Conservation (phyloP, 2,797 vertebrate genomes). For the Epinephelus coioides region DNA sequence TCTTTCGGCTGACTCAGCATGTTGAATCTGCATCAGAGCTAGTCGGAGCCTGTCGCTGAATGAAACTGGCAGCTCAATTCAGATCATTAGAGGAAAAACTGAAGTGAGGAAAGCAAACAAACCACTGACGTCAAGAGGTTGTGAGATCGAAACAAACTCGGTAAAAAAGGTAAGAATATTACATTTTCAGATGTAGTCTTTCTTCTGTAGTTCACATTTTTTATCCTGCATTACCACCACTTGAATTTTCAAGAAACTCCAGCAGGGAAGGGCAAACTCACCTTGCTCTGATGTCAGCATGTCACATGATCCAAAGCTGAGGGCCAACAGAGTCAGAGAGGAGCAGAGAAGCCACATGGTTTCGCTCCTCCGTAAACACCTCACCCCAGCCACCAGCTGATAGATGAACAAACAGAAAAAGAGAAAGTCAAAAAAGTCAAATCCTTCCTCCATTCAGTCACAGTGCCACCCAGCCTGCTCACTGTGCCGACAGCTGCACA, state of each 20-base stretch:
- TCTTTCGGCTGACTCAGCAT: no score
- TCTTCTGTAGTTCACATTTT: neutral
- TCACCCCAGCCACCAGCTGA: constrained; percentile 67
- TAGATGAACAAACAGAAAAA: constrained; percentile 53
- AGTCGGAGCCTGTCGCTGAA: no score
- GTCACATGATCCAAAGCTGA: constrained; percentile 79
- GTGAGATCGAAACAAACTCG: no score
- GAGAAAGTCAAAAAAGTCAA: constrained; percentile 66
- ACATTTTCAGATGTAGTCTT: neutral
- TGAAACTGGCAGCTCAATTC: no score
- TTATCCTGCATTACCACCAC: neutral
- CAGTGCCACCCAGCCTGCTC: constrained; percentile 35
- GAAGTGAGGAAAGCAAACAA: no score
- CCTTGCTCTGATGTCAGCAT: constrained; percentile 71
- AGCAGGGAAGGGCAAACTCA: constrained; percentile 53
- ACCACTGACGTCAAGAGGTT: no score
- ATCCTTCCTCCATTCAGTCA: constrained; percentile 41
- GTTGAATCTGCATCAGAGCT: no score
- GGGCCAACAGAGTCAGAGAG: constrained; percentile 79
- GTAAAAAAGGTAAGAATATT: no score
- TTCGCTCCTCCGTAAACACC: constrained; percentile 50
- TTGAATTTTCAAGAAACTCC: neutral
- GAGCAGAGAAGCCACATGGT: constrained; percentile 84
- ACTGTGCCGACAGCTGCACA: constrained; percentile 63
- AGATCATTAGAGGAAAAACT: no score